Percentiles rank a stretch among this genome's conserved stretches.
Conservation (phyloP, 1,140 invertebrate genomes). For the Diorhabda sublineata region DNA sequence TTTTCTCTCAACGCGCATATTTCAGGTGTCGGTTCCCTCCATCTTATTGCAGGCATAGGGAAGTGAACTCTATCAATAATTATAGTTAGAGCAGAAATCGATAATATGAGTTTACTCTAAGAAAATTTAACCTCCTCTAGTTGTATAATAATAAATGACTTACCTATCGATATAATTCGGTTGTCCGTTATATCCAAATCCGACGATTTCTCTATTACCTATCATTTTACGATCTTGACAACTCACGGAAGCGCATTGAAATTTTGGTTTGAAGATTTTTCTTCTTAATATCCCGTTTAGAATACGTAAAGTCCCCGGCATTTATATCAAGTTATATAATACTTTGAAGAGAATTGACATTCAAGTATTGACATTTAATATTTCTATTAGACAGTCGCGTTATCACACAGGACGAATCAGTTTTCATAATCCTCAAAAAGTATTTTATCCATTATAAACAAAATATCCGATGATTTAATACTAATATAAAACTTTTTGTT, state of each 20-base stretch:
- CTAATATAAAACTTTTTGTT: too few relatives aligned
- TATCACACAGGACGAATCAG: too few relatives aligned
- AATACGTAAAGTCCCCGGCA: background rate
- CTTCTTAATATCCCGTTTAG: background rate
- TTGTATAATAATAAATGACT: background rate
- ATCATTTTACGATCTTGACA: constrained; percentile 43
- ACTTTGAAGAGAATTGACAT: too few relatives aligned
- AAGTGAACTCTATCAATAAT: constrained; percentile 53
- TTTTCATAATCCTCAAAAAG: too few relatives aligned
- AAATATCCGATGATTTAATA: too few relatives aligned
- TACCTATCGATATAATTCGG: constrained; percentile 70
- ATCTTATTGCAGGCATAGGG: constrained; percentile 87
- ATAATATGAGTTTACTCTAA: too few relatives aligned
- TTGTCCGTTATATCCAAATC: constrained; percentile 78
- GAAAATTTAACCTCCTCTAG: too few relatives aligned
- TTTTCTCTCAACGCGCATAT: constrained; percentile 74
- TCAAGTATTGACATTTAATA: too few relatives aligned
- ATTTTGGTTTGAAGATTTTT: background rate
- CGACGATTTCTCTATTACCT: constrained; percentile 88
- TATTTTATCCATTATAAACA: too few relatives aligned
- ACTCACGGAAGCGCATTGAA: background rate
- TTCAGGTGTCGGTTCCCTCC: constrained; percentile 60
- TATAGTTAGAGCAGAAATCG: background rate
- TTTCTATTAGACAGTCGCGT: too few relatives aligned
- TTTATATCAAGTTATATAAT: background rate